phyloP scores from a whole-genome alignment of 1,140 invertebrate genomes.

The Brachionus rubens region DNA sequence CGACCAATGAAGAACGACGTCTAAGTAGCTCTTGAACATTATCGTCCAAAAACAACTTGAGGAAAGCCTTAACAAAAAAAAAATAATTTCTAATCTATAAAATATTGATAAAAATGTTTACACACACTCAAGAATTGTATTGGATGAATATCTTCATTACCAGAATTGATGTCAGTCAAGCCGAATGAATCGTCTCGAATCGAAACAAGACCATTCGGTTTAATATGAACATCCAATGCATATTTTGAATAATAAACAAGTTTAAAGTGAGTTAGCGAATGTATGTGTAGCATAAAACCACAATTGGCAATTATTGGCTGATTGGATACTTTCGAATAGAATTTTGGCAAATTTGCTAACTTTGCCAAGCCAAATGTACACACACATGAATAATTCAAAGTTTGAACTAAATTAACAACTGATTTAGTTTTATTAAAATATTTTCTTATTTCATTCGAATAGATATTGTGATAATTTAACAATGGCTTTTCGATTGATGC shows the following conservation, averaged over 20 bases:
- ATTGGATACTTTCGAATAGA: not conserved
- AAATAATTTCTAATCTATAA: not conserved
- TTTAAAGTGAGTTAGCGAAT: slow-evolving; percentile 22
- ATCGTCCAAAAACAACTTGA: slow-evolving; percentile 41
- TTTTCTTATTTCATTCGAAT: slow-evolving; percentile 30
- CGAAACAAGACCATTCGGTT: slow-evolving; percentile 31
- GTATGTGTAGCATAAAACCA: slow-evolving; percentile 29
- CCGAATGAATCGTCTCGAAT: slow-evolving; percentile 32
- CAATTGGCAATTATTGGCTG: not conserved
- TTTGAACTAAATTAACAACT: slow-evolving; percentile 15
- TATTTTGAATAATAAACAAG: slow-evolving; percentile 43
- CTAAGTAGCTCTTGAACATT: slow-evolving; percentile 27
- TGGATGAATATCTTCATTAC: slow-evolving; percentile 31
- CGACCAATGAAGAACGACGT: not conserved
- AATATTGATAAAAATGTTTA: too few relatives aligned
- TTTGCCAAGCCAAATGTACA: slow-evolving; percentile 6
- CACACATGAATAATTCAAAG: not conserved
- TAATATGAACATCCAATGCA: not conserved
- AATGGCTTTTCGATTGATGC: not conserved
- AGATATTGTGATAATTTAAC: slow-evolving; percentile 22
- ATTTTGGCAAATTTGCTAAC: slow-evolving; percentile 35
- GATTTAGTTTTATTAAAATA: slow-evolving; percentile 2
- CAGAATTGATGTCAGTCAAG: slow-evolving; percentile 23
- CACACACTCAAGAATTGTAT: slow-evolving; percentile 31
- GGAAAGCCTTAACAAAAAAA: not conserved